These are phyloP conservation scores for Dimorphilus gyrociliatus DNA, from an alignment of 2,888 invertebrate species.

Conservation along the genomic window DNA sequence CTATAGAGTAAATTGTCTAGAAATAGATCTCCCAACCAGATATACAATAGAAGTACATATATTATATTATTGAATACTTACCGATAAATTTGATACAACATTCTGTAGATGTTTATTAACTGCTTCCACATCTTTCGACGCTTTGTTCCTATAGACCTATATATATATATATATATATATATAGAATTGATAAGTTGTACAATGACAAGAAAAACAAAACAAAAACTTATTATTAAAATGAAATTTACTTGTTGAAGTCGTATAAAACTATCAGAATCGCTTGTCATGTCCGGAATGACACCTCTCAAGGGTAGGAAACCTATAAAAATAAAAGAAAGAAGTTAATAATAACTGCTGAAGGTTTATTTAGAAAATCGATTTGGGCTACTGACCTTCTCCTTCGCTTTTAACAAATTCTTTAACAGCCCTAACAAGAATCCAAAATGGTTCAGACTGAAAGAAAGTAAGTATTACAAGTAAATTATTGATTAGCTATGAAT, in stretches of 20 bases:
- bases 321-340: conserved; percentile 6
- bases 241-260: conserved; percentile 74
- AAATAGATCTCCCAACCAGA: too few relatives aligned
- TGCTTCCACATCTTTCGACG: too few relatives aligned
- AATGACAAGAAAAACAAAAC: too few relatives aligned
- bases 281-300: conserved; percentile 84
- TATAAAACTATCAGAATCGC: conserved; percentile 77
- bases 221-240: too few relatives aligned
- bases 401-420: conserved; percentile 70
- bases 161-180: too few relatives aligned
- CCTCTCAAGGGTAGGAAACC: conserved; percentile 62
- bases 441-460: conserved; percentile 49
- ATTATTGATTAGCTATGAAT: neutral
- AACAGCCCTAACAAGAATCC: conserved; percentile 77
- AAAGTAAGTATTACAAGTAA: conserved; percentile 2
- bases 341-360: neutral
- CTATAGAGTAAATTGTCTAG: too few relatives aligned
- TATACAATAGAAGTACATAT: too few relatives aligned
- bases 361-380: neutral
- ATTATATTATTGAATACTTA: too few relatives aligned
- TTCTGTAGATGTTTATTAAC: too few relatives aligned
- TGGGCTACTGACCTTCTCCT: conserved; percentile 47
- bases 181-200: too few relatives aligned
- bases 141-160: too few relatives aligned
- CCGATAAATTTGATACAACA: too few relatives aligned